Conservation (phyloP, 1,140 invertebrate genomes). For the Procambarus virginalis region DNA sequence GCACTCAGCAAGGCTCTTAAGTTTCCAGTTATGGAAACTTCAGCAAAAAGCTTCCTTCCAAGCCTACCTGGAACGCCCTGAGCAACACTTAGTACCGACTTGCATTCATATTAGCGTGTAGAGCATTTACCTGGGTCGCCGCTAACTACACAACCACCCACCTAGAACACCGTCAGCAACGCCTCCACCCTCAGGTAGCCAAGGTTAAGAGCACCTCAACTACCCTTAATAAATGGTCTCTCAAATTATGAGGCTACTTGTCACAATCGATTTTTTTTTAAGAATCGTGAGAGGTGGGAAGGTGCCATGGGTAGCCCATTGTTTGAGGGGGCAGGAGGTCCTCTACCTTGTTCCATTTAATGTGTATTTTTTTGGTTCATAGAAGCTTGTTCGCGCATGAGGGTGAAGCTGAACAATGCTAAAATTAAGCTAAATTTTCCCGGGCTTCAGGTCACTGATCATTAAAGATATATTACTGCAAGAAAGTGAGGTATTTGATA, state of each 20-base stretch:
- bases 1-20: too few species aligned
- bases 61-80: not conserved
- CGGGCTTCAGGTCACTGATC: not conserved
- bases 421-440: not conserved
- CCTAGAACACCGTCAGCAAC: not conserved
- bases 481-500: not conserved
- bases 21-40: too few species aligned
- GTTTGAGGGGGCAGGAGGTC: not conserved
- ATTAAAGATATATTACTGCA: not conserved
- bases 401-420: not conserved
- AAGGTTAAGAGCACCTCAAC: constrained; percentile 8
- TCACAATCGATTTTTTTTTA: not conserved
- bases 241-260: constrained; percentile 1
- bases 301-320: not conserved
- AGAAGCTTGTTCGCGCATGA: not conserved
- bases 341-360: not conserved
- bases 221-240: not conserved
- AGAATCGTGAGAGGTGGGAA: constrained; percentile 1
- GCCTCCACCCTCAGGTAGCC: not conserved
- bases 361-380: not conserved
- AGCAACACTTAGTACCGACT: not conserved
- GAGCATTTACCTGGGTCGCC: not conserved
- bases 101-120: too few species aligned
- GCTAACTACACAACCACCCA: not conserved
- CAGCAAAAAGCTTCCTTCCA: not conserved